Base-by-base conservation (phyloP, 2,888 invertebrate species). In the Rhagonycha lutea region DNA sequence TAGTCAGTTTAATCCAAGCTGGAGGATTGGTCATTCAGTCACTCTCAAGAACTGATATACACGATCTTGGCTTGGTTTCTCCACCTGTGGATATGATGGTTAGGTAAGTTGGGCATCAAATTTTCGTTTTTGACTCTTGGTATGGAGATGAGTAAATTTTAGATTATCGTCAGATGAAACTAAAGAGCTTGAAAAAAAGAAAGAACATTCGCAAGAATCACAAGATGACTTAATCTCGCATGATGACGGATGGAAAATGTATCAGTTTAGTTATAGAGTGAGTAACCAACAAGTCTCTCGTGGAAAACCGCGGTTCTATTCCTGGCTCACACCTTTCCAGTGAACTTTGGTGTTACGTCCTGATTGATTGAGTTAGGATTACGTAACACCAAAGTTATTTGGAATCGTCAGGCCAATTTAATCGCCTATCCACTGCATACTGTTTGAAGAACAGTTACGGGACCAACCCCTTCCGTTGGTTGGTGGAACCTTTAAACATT, bases 1-100 rank as follows among this genome's bases (percentile, higher is more conserved):
- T 92, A 26, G 88, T 91, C 62, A 91, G 90, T 69, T 86, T 92
- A 8, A 84, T 90, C 1, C 92, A 92, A 83, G 88, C 89, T 0
- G 89, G 89, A 12, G 89, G 88, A 1, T 80, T 92, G 18, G 83
- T 86, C 0, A 89, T 91, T 18, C 84, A 87, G 61, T 88, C 88
- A 11, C 84, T 90, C 9, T 84, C 86, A 3, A 85, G 83, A 79
- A 78, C 78, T 26, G 78, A 83, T 0, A 83, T 87, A n/a, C 82
- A 84, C 18, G 83, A 85, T 12, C 79, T 80, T 14, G 87, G 86
- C 62, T 80, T 87, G 62, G 85, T 87, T 0, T 74, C 84, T 14
- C 85, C 87, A 9, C 85, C 87, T 3, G 60, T 83, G 4, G 85
- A 86, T 62, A 86, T 87, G 86, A 79, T 87, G 75, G 78, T 80